Evolutionary conservation across 2,797 vertebrate genomes (phyloP).

Genomic region (Danionella dracula): DNA sequence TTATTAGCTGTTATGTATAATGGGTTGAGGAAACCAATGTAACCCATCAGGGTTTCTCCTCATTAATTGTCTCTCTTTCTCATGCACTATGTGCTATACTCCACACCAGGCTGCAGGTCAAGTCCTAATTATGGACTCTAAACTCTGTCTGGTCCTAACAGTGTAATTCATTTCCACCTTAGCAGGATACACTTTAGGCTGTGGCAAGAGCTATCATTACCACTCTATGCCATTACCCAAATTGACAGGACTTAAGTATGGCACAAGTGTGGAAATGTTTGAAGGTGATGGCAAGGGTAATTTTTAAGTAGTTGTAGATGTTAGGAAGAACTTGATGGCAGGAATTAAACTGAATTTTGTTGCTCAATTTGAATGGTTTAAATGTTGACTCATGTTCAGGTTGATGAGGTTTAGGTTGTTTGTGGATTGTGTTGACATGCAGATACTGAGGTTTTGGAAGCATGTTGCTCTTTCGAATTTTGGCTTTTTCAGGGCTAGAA

Average conservation of each 20-base stretch:
- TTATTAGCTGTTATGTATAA: constrained; percentile 61
- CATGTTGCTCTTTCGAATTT: no score
- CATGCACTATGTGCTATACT: constrained; percentile 28
- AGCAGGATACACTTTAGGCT: constrained; percentile 29
- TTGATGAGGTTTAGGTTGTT: no score
- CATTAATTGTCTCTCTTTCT: constrained; percentile 52
- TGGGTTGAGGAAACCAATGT: constrained; percentile 51
- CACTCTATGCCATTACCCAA: background rate
- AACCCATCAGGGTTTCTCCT: constrained; percentile 58
- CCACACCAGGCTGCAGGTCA: constrained; percentile 49
- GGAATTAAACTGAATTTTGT: no score
- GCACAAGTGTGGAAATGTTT: background rate
- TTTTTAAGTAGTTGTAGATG: background rate
- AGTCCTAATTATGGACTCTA: constrained; percentile 53
- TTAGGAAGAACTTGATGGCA: background rate
- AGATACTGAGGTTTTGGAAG: no score
- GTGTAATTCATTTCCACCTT: constrained; percentile 48
- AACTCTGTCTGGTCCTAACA: constrained; percentile 37
- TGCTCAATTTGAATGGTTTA: no score
- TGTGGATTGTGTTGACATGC: no score
- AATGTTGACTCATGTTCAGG: no score
- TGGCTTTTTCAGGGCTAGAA: no score
- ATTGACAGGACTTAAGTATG: no score
- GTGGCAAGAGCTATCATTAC: background rate
- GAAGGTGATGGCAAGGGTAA: background rate